Conservation (phyloP, 2,113 vertebrate species). For the Myiagra hebetior region DNA sequence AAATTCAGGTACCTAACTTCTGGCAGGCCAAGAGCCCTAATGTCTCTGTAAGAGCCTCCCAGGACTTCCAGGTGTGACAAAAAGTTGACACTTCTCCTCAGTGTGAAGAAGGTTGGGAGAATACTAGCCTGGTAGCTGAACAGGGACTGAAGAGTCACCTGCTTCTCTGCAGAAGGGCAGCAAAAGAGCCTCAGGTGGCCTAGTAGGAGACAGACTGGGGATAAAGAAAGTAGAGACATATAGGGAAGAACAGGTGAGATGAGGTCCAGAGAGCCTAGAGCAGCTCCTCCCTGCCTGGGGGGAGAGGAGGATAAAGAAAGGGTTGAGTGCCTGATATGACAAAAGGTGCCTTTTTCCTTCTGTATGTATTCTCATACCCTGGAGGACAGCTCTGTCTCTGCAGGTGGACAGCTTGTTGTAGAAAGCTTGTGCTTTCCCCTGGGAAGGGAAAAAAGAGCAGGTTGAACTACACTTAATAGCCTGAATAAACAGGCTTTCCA, state of each 20-base stretch:
- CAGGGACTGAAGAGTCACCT: background rate
- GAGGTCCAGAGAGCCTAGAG: background rate
- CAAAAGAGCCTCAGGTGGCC: background rate
- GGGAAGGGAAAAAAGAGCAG: background rate
- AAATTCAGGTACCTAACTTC: background rate
- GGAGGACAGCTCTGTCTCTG: background rate
- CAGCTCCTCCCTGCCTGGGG: background rate
- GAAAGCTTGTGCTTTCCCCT: background rate
- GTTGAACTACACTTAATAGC: background rate
- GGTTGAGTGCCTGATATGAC: background rate
- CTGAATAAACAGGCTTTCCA: background rate
- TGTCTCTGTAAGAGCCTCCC: background rate
- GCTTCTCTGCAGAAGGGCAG: background rate
- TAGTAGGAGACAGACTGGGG: background rate
- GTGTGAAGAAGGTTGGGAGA: background rate
- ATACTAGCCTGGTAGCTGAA: background rate
- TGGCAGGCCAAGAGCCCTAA: background rate
- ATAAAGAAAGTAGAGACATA: background rate
- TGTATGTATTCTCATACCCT: background rate
- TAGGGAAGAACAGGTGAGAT: background rate
- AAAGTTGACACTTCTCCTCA: background rate
- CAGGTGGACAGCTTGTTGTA: background rate
- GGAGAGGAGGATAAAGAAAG: background rate
- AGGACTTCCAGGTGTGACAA: background rate
- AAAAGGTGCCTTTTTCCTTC: background rate